Evolutionary conservation across 2,888 invertebrate genomes (phyloP).

Genomic region (Tachystola acroxantha): DNA sequence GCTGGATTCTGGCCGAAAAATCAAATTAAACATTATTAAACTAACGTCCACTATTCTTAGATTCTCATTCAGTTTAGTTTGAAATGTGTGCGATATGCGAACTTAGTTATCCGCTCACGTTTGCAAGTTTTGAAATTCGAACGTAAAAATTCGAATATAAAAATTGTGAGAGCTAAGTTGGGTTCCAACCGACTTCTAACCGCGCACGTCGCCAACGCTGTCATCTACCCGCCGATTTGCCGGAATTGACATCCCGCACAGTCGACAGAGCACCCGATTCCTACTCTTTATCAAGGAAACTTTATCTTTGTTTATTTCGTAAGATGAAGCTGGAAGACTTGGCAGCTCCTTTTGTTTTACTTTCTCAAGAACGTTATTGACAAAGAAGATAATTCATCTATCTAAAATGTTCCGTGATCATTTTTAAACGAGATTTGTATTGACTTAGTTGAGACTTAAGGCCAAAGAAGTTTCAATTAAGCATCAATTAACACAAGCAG

Average conservation of each 20-base stretch:
- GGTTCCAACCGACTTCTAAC: slow-evolving; percentile 12
- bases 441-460: neutral
- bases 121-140: slow-evolving; percentile 54
- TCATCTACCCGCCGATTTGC: slow-evolving; percentile 54
- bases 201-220: slow-evolving; percentile 37
- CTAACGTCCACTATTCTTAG: slow-evolving; percentile 18
- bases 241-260: slow-evolving; percentile 51
- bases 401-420: neutral
- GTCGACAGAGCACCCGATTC: slow-evolving; percentile 26
- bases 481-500: neutral
- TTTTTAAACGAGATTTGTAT: neutral
- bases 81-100: slow-evolving; percentile 37
- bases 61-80: slow-evolving; percentile 33
- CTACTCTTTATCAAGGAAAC: slow-evolving; percentile 30
- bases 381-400: neutral
- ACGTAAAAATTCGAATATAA: slow-evolving; percentile 61
- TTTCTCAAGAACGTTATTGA: neutral
- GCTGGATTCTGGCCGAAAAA: too few species aligned
- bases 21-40: too few species aligned
- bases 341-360: neutral
- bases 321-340: neutral
- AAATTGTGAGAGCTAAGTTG: slow-evolving; percentile 41
- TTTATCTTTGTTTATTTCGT: slow-evolving; percentile 33
- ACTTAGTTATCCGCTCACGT: slow-evolving; percentile 52
- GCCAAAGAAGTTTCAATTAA: neutral